Evolutionary conservation across 2,113 vertebrate species (phyloP).

Genomic region (Saimiri boliviensis): DNA sequence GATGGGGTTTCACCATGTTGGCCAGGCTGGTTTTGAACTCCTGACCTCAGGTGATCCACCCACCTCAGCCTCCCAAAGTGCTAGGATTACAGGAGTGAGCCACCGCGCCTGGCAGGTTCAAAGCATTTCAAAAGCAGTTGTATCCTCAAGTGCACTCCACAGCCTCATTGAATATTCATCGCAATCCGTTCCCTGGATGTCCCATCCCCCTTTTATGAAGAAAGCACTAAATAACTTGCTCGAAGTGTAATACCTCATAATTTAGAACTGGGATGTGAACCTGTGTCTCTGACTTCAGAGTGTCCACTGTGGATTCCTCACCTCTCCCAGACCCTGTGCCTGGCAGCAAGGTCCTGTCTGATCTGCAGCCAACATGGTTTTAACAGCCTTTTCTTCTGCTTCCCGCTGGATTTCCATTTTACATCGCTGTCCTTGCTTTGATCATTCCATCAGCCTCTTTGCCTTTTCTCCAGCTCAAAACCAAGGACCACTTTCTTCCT

Average conservation of each 20-base stretch:
- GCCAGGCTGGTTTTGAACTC: too few species aligned
- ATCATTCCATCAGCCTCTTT: neutral
- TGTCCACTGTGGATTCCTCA: neutral
- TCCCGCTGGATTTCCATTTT: neutral
- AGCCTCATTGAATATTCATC: neutral
- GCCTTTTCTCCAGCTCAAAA: neutral
- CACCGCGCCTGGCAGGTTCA: too few species aligned
- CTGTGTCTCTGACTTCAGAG: neutral
- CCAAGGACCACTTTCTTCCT: neutral
- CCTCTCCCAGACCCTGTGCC: neutral
- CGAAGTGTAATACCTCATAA: neutral
- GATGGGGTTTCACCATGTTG: too few species aligned
- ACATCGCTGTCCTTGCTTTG: neutral
- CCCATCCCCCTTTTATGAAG: neutral
- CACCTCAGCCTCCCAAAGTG: too few species aligned
- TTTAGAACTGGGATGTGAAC: neutral
- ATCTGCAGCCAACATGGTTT: neutral
- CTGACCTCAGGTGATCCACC: too few species aligned
- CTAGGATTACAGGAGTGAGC: too few species aligned
- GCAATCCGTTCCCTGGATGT: too few species aligned
- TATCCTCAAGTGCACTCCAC: neutral
- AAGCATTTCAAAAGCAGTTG: neutral
- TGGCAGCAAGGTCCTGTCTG: neutral
- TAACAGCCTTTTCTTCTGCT: neutral
- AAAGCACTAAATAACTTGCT: neutral